Evolutionary conservation across 2,888 invertebrate genomes (phyloP), one percentile per base, ranked within the genome.

Genomic region (Scaeva pyrastri): DNA sequence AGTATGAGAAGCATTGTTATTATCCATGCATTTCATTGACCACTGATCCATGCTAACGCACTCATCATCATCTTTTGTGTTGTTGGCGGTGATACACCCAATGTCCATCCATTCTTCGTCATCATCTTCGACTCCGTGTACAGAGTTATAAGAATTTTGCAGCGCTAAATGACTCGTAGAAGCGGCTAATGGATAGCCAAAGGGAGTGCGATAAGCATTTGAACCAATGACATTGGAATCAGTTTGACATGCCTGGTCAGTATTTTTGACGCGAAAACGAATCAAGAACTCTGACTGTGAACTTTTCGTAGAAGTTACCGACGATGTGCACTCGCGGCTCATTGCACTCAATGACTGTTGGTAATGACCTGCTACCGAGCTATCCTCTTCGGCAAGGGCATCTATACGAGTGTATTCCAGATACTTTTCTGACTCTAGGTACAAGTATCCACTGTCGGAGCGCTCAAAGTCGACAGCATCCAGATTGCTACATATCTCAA

Each of bases 381-480:
- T 74, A 56, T 90, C 90, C 26, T 90, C 90, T 64, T 90, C 90
- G 14, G 89, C 88, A 45, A 89, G 72, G 52, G 88, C 88, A 84
- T 91, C 90, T 19, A 80, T 85, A 14, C 89, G 88, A 10, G 89
- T 89, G 88, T 90, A 91, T 76, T 90, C 90, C 50, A 90, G 87
- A 88, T 90, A 91, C 43, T 90, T 90, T 64, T 94, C 94, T 2
- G 92, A 93, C 88, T 94, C 94, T 75, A 95, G 91, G 91, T 94
- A 94, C 87, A 94, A 91, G 88, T 93, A 93, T 75, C 96, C 96
- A 89, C 95, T 94, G 58, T 94, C 94, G 89, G 95, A 96, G 89
- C 96, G 94, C 84, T 93, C 94, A 91, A 95, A 96, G 81, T 94
- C 94, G 36, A 96, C 94, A 39, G 93, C 90, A 90, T 96, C 96